Percentiles rank a stretch among this genome's conserved stretches.
Conservation (phyloP, 53 echinoderm and acorn worm genomes). For the Echinarachnius parma region DNA sequence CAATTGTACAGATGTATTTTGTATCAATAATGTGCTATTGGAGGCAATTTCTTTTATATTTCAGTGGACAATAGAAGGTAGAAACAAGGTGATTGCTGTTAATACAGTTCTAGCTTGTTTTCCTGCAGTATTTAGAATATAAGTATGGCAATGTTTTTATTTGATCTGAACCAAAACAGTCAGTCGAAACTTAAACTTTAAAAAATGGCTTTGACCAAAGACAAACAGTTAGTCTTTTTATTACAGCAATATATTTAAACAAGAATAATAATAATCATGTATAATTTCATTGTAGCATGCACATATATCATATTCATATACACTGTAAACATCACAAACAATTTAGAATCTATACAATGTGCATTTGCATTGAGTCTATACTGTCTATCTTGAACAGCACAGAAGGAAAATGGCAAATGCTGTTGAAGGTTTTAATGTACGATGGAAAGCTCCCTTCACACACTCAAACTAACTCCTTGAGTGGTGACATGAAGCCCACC, state of each 20-base stretch:
- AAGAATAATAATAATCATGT: not conserved
- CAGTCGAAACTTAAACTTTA: too few species aligned
- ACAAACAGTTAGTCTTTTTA: not conserved
- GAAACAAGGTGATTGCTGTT: too few species aligned
- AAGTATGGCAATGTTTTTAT: too few species aligned
- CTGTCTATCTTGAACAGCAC: slow-evolving; percentile 3
- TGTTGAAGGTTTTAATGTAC: not conserved
- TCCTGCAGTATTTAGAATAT: too few species aligned
- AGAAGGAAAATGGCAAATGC: slow-evolving; percentile 34
- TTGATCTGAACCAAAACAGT: too few species aligned
- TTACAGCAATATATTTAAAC: not conserved
- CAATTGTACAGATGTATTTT: too few species aligned
- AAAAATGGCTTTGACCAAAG: not conserved
- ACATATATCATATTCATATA: too few species aligned
- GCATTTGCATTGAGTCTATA: slow-evolving; percentile 39
- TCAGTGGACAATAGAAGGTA: too few species aligned
- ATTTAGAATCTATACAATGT: not conserved
- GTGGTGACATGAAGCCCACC: slow-evolving; percentile 9
- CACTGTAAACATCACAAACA: too few species aligned
- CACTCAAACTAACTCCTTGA: slow-evolving; percentile 10
- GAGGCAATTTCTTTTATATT: too few species aligned
- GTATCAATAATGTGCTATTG: too few species aligned
- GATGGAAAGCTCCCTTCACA: not conserved
- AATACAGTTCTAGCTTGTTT: too few species aligned
- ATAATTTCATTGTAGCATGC: not conserved